These are phyloP conservation scores for Rhopalosiphum maidis DNA, from an alignment of 1,140 invertebrate genomes.

Conservation along the genomic window DNA sequence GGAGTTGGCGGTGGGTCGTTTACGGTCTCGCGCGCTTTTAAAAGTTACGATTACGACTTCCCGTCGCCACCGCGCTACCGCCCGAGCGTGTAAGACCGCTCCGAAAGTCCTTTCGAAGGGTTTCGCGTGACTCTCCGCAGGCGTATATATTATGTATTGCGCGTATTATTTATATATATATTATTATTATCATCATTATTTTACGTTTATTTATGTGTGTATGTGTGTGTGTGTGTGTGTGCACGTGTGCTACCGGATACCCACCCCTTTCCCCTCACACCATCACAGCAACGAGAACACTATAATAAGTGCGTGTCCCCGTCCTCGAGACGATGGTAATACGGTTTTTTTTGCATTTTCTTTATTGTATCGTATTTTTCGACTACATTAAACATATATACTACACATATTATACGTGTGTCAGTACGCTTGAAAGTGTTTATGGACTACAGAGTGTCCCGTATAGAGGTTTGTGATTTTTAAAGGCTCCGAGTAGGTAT, in stretches of 20 bases:
- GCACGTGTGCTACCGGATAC: background rate
- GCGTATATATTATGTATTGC: background rate
- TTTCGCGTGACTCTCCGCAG: background rate
- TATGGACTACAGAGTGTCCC: background rate
- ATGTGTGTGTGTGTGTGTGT: background rate
- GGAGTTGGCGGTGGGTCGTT: conserved; percentile 12
- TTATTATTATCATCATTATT: conserved; percentile 32
- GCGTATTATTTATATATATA: background rate
- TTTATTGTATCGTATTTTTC: background rate
- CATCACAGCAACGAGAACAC: background rate
- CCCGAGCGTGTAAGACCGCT: background rate
- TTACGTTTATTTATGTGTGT: background rate
- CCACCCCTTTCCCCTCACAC: background rate
- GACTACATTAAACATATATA: background rate
- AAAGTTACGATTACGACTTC: conserved; percentile 57
- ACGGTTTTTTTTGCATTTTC: background rate
- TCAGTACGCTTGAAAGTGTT: background rate
- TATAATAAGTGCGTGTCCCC: background rate
- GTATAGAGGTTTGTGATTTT: background rate
- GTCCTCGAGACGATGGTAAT: background rate
- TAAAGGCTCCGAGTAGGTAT: background rate
- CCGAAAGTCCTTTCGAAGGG: background rate
- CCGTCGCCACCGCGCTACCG: background rate
- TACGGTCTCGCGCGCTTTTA: conserved; percentile 55
- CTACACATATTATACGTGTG: background rate